These are phyloP conservation scores for Peromyscus polionotus DNA, from an alignment of 2,113 vertebrate genomes.

Conservation along the genomic window DNA sequence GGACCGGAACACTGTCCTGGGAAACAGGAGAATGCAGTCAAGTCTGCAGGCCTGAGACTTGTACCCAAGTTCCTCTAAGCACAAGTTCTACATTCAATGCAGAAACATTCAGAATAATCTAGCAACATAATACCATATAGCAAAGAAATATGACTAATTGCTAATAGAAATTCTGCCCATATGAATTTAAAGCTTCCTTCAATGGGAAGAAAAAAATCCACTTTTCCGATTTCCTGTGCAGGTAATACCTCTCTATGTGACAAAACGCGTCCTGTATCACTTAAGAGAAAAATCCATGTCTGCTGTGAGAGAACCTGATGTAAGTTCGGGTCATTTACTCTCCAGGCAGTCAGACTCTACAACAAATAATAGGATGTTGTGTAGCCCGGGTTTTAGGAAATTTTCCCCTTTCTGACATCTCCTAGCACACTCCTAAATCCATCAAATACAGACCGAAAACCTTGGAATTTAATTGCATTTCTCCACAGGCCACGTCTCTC, in stretches of 20 bases:
- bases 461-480: not conserved
- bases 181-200: not conserved
- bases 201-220: not conserved
- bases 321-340: not conserved
- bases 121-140: not conserved
- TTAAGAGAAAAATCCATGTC: not conserved
- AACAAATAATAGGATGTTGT: slow-evolving; percentile 24
- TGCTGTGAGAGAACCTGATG: not conserved
- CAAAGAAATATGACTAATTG: not conserved
- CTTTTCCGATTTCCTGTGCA: not conserved
- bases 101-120: not conserved
- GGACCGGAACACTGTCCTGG: fast-evolving
- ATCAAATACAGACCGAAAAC: not conserved
- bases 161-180: not conserved
- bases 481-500: not conserved
- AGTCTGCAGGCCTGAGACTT: fast-evolving
- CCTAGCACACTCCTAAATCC: not conserved
- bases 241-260: not conserved
- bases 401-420: slow-evolving; percentile 1
- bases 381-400: not conserved
- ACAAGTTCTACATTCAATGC: fast-evolving
- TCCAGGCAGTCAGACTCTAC: not conserved
- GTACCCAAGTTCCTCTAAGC: not conserved
- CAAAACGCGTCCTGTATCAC: not conserved
- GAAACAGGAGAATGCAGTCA: fast-evolving